A percentile compares a stretch with the other conserved stretches of the same genome.
Conservation (phyloP, 1,140 invertebrate genomes). For the Asbolus verrucosus region DNA sequence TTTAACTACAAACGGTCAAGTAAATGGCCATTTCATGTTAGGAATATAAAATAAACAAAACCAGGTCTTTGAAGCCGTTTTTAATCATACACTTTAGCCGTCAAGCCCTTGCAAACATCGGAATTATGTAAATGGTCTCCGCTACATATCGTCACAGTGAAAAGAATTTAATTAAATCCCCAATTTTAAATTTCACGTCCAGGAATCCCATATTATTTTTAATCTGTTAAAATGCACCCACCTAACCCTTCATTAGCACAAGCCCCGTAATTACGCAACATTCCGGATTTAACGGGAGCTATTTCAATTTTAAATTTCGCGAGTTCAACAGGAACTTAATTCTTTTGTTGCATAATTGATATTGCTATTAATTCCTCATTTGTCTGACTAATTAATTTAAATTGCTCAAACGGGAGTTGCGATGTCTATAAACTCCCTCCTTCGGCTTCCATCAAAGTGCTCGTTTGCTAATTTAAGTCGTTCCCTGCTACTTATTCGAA, state of each 20-base stretch:
- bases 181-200: conserved; percentile 1
- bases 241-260: background rate
- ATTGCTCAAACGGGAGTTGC: background rate
- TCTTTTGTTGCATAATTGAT: conserved; percentile 10
- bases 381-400: background rate
- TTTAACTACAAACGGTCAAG: background rate
- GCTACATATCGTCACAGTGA: background rate
- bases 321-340: background rate
- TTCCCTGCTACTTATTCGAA: too few relatives aligned
- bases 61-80: conserved; percentile 8
- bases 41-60: conserved; percentile 27
- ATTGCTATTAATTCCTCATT: background rate
- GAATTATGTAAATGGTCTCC: background rate
- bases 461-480: background rate
- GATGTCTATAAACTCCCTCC: too few relatives aligned
- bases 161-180: conserved; percentile 13
- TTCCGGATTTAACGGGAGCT: conserved; percentile 2
- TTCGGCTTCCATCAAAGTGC: background rate
- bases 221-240: conserved; percentile 8
- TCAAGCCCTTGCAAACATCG: background rate
- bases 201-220: background rate
- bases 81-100: background rate
- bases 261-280: background rate
- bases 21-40: conserved; percentile 11
- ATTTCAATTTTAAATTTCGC: conserved; percentile 3